Conservation (phyloP, 2,888 invertebrate species). For the Agrilus cyanescens region DNA sequence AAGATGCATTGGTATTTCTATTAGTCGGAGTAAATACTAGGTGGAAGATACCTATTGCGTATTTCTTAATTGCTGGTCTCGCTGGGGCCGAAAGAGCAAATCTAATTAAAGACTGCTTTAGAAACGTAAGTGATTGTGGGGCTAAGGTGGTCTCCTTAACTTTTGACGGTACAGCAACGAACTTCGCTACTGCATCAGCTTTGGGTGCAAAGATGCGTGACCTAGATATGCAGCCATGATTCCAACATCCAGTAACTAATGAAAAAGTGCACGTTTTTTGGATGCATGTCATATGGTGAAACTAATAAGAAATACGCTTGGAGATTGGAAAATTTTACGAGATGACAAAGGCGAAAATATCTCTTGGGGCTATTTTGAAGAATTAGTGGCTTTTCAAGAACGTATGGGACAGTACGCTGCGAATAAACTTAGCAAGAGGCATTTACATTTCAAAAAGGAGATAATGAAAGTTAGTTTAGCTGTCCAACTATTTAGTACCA, state of each 20-base stretch:
- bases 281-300: conserved; percentile 21
- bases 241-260: conserved; percentile 16
- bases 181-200: conserved; percentile 10
- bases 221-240: conserved; percentile 10
- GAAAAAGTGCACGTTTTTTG: conserved; percentile 12
- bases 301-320: conserved; percentile 15
- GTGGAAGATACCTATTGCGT: conserved; percentile 20
- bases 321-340: conserved; percentile 7
- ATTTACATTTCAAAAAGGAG: conserved; percentile 12
- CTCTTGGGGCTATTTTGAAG: conserved; percentile 16
- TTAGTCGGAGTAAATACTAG: conserved; percentile 13
- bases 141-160: conserved; percentile 15
- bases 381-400: conserved; percentile 17
- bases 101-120: conserved; percentile 12
- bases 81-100: conserved; percentile 9
- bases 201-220: too few species aligned
- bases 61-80: conserved; percentile 14
- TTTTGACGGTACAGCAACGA: conserved; percentile 19
- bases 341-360: conserved; percentile 10
- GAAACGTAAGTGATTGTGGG: conserved; percentile 14
- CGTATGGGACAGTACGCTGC: conserved; percentile 15
- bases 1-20: conserved; percentile 19
- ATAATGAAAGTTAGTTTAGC: conserved; percentile 20
- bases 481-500: conserved; percentile 18
- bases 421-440: conserved; percentile 13